phyloP scores from a whole-genome alignment of 2,888 invertebrate species.

The Ormyrus rosae region DNA sequence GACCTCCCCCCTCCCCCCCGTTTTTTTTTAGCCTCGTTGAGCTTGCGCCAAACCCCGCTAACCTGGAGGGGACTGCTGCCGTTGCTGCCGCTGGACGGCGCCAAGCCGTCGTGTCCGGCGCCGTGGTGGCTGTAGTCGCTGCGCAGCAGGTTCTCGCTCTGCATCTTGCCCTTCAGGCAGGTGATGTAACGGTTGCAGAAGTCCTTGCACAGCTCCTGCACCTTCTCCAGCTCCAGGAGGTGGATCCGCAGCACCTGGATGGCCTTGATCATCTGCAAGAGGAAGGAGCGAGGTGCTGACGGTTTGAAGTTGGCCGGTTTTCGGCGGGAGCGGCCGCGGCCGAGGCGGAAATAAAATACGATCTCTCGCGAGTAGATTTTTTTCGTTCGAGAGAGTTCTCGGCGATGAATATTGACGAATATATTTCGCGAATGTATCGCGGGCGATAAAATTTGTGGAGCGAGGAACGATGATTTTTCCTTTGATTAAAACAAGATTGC shows the following conservation, averaged over 20 bases:
- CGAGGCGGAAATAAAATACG: constrained; percentile 29
- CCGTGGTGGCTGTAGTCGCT: constrained; percentile 84
- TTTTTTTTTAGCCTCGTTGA: too few species aligned
- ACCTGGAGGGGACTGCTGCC: constrained; percentile 75
- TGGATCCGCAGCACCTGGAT: constrained; percentile 95
- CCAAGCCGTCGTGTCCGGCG: constrained; percentile 62
- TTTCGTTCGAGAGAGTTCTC: neutral
- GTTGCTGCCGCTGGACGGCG: constrained; percentile 74
- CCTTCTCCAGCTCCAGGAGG: constrained; percentile 93
- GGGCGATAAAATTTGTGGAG: too few species aligned
- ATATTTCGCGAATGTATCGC: too few species aligned
- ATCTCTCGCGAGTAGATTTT: neutral
- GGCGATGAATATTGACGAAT: too few species aligned
- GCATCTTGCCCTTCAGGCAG: constrained; percentile 93
- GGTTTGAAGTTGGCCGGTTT: neutral
- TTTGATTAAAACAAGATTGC: neutral
- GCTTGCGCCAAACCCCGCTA: constrained; percentile 62
- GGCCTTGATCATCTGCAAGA: constrained; percentile 87
- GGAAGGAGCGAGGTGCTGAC: neutral
- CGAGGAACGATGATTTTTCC: neutral
- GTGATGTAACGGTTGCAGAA: constrained; percentile 95
- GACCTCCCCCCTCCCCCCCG: too few species aligned
- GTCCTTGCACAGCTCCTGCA: constrained; percentile 95
- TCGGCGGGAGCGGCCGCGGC: neutral
- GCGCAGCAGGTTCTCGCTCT: constrained; percentile 89